These are phyloP conservation scores for Caenorhabditis macrosperma DNA, from an alignment of 2,888 invertebrate species.

Conservation along the genomic window DNA sequence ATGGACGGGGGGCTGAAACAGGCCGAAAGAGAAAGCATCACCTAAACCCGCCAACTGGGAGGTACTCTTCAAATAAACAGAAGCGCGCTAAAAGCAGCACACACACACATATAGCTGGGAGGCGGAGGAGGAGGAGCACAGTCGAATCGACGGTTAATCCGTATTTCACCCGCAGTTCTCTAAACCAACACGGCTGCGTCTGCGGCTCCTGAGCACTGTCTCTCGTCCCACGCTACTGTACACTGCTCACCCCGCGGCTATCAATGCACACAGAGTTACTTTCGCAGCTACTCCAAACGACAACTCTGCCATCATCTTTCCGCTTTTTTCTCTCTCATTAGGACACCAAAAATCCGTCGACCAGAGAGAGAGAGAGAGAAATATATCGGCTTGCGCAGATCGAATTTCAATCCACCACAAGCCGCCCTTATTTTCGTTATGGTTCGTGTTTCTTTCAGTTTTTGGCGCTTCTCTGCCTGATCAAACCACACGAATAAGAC, in stretches of 20 bases:
- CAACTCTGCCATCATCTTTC: constrained; percentile 21
- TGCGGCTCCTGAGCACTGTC: constrained; percentile 1
- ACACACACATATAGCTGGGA: constrained; percentile 44
- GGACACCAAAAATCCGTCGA: constrained; percentile 36
- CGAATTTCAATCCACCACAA: constrained; percentile 12
- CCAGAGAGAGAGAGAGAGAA: neutral
- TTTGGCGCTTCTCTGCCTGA: neutral
- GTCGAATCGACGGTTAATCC: constrained; percentile 45
- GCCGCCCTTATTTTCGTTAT: neutral
- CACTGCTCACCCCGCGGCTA: constrained; percentile 14
- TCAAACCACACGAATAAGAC: constrained; percentile 24
- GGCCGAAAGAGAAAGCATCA: constrained; percentile 25
- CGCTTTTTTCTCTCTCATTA: constrained; percentile 35
- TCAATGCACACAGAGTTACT: constrained; percentile 24
- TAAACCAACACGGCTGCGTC: constrained; percentile 37
- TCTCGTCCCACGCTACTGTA: constrained; percentile 38
- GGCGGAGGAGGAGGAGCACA: no score
- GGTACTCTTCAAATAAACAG: constrained; percentile 57
- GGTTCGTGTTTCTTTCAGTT: constrained; percentile 21
- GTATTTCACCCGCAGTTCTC: constrained; percentile 49
- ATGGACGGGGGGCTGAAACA: constrained; percentile 5
- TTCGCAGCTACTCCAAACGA: neutral
- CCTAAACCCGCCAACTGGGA: constrained; percentile 55
- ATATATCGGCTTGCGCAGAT: neutral
- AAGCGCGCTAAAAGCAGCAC: constrained; percentile 55